These are phyloP conservation scores for Centropus unirufus DNA, from an alignment of 2,113 vertebrate species.

Conservation along the genomic window DNA sequence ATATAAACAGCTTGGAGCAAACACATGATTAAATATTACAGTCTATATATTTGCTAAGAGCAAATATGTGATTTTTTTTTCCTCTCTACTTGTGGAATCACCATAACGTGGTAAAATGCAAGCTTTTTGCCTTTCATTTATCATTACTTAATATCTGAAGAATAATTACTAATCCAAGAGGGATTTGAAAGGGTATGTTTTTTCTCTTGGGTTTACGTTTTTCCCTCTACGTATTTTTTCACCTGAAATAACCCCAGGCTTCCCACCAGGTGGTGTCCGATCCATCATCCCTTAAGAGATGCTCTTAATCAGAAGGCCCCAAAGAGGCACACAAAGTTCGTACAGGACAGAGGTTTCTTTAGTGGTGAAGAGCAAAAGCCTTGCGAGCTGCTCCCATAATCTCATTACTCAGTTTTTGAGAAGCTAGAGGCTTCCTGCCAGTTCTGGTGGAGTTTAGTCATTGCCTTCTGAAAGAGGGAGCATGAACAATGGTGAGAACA, in stretches of 20 bases:
- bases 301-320: not conserved
- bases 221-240: not conserved
- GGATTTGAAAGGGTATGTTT: fast-evolving
- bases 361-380: not conserved
- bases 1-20: not conserved
- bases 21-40: not conserved
- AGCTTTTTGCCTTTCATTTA: not conserved
- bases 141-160: not conserved
- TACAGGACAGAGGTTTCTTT: not conserved
- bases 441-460: not conserved
- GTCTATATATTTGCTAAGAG: not conserved
- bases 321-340: not conserved
- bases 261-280: not conserved
- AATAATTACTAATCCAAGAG: not conserved
- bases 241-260: not conserved
- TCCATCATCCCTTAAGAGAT: not conserved
- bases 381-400: not conserved
- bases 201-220: not conserved
- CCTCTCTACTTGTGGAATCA: not conserved
- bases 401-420: constrained; percentile 27
- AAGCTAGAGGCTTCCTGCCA: not conserved
- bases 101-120: not conserved
- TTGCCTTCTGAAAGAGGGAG: not conserved
- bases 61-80: not conserved
- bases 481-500: constrained; percentile 16